Conservation (phyloP, 1,140 invertebrate genomes). For the Trichonephila clavata region DNA sequence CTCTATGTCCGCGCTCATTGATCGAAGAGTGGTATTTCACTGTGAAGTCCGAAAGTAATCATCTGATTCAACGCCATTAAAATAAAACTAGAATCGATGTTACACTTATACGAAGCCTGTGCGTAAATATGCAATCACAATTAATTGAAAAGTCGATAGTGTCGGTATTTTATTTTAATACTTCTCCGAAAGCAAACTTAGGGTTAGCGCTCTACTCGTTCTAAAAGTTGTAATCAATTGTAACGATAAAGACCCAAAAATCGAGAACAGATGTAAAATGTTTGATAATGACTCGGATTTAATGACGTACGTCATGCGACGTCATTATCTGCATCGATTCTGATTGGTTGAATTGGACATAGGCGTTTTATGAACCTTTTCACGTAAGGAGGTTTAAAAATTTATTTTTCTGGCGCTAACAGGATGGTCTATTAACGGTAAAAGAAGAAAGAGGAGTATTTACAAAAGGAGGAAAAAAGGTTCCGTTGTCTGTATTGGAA, state of each 20-base stretch:
- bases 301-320: constrained; percentile 33
- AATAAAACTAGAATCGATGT: constrained; percentile 6
- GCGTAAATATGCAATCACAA: constrained; percentile 15
- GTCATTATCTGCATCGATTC: constrained; percentile 26
- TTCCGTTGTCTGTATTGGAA: no score
- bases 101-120: not conserved
- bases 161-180: constrained; percentile 2
- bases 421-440: no score
- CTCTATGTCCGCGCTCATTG: no score
- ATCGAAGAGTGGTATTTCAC: not conserved
- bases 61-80: not conserved
- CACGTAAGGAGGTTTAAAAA: no score
- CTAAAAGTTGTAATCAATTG: constrained; percentile 21
- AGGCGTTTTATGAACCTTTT: not conserved
- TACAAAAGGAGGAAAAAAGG: no score
- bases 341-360: constrained; percentile 9
- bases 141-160: constrained; percentile 31
- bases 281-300: constrained; percentile 19
- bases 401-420: no score
- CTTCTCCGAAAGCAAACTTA: not conserved
- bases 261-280: constrained; percentile 37
- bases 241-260: not conserved
- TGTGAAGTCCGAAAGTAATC: not conserved
- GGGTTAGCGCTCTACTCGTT: not conserved
- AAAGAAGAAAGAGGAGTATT: no score